These are phyloP conservation scores for Agelas oroides DNA, from an alignment of 37 sponge, comb jelly and placozoan genomes.

Conservation along the genomic window DNA sequence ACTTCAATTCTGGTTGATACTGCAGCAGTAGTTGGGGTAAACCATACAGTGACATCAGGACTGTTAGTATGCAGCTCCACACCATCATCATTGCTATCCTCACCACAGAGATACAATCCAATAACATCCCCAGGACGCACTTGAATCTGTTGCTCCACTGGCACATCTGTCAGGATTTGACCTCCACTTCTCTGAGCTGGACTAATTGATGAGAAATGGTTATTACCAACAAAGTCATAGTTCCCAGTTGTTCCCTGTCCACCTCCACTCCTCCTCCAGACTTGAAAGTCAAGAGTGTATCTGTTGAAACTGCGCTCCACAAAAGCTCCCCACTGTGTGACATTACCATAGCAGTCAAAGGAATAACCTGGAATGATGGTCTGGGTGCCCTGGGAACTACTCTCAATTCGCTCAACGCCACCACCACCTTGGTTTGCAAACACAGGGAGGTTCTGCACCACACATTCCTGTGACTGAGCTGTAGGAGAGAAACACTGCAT, in stretches of 20 bases:
- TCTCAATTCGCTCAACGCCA: not conserved
- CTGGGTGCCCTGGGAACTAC: not conserved
- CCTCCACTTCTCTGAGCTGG: not conserved
- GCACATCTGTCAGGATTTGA: slow-evolving; percentile 1
- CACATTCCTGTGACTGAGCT: too few species aligned
- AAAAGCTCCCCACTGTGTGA: slow-evolving; percentile 22
- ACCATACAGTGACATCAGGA: too few species aligned
- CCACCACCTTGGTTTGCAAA: too few species aligned
- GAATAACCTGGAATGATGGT: slow-evolving; percentile 31
- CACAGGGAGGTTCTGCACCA: too few species aligned
- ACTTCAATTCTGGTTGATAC: too few species aligned
- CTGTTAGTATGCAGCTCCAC: too few species aligned
- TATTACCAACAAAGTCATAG: slow-evolving; percentile 41
- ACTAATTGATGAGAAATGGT: not conserved
- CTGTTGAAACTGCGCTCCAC: slow-evolving; percentile 4
- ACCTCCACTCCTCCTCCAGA: slow-evolving; percentile 59
- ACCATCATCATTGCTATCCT: too few species aligned
- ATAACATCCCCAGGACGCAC: slow-evolving; percentile 61
- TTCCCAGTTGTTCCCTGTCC: slow-evolving; percentile 4
- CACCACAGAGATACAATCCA: slow-evolving; percentile 5
- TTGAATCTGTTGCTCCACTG: slow-evolving; percentile 9
- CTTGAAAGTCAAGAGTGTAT: slow-evolving; percentile 55
- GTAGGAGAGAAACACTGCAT: too few species aligned
- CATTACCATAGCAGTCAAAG: slow-evolving; percentile 29
- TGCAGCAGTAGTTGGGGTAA: too few species aligned